These are phyloP conservation scores for Melanaphis sacchari DNA, from an alignment of 1,140 invertebrate genomes.

Conservation along the genomic window DNA sequence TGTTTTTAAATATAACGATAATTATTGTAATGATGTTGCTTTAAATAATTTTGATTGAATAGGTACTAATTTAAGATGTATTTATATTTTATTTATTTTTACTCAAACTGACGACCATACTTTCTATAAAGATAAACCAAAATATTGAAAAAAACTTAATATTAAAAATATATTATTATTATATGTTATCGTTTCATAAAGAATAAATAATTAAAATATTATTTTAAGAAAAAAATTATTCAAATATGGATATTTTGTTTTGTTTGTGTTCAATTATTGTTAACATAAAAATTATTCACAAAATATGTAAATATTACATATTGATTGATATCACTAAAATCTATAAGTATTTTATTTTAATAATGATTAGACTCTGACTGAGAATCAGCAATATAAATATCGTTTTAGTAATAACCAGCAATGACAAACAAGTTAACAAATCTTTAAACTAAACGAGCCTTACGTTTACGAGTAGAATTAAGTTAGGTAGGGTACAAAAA, in stretches of 20 bases:
- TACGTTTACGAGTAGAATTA: neutral
- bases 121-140: neutral
- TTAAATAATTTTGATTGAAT: neutral
- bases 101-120: neutral
- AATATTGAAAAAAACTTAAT: neutral
- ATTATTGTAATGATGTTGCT: neutral
- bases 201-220: neutral
- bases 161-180: neutral
- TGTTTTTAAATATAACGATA: neutral
- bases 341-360: neutral
- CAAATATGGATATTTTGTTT: neutral
- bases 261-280: neutral
- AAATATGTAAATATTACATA: neutral
- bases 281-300: neutral
- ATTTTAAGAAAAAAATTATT: neutral
- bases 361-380: neutral
- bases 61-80: neutral
- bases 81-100: neutral
- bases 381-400: neutral
- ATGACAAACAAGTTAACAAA: neutral
- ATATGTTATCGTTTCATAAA: neutral
- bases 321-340: neutral
- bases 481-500: neutral
- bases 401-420: neutral
- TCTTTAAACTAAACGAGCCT: neutral